Evolutionary conservation across 2,113 vertebrate genomes (phyloP).

Genomic region (Saccopteryx bilineata): DNA sequence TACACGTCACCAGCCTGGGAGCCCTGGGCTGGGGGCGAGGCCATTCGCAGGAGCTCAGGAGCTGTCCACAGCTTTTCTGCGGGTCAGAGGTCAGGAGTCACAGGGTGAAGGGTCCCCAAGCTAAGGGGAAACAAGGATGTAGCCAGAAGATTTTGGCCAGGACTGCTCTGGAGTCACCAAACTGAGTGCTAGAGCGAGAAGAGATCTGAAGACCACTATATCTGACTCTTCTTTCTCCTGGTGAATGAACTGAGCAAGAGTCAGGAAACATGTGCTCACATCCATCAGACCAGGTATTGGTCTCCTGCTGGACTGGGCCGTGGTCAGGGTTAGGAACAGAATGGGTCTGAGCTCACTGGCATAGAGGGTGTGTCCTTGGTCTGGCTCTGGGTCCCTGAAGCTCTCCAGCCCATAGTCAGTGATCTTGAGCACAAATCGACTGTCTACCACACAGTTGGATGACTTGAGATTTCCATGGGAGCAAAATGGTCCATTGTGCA

Average conservation of each 20-base stretch:
- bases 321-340: not conserved
- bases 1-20: constrained; percentile 94
- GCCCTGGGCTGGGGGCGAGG: constrained; percentile 83
- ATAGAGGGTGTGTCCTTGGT: constrained; percentile 91
- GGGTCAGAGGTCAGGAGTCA: constrained; percentile 67
- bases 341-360: constrained; percentile 89
- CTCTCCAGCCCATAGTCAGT: constrained; percentile 94
- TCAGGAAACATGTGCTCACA: not conserved
- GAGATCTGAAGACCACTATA: not conserved
- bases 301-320: too few species aligned
- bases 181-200: not conserved
- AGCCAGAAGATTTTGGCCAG: not conserved
- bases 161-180: not conserved
- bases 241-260: not conserved
- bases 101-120: not conserved
- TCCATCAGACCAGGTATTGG: not conserved
- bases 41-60: constrained; percentile 92
- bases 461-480: constrained; percentile 97
- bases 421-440: constrained; percentile 97
- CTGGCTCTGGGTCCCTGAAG: constrained; percentile 85
- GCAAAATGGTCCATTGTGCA: constrained; percentile 93
- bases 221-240: not conserved
- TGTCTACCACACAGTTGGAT: constrained; percentile 96
- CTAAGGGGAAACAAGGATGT: not conserved
- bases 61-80: constrained; percentile 95